phyloP scores from a whole-genome alignment of 2,888 invertebrate genomes.

The Ellobium chinense region DNA sequence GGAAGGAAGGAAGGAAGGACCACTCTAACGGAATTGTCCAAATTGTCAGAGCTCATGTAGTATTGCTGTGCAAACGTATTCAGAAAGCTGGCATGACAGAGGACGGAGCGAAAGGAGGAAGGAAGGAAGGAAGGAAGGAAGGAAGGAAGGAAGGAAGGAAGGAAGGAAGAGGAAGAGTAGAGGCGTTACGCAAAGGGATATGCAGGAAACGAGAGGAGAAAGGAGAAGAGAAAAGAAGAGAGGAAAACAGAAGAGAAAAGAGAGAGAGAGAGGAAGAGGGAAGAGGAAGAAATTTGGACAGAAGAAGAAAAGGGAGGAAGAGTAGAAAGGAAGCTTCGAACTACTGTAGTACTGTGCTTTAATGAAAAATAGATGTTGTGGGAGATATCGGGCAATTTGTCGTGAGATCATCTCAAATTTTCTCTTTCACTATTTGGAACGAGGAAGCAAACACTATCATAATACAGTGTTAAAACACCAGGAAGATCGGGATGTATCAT shows the following conservation, averaged over 20 bases:
- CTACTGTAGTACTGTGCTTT: too few relatives aligned
- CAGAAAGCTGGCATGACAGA: too few relatives aligned
- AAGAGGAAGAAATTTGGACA: neutral
- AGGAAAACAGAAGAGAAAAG: neutral
- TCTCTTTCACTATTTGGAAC: neutral
- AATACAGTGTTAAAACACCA: too few relatives aligned
- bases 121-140: constrained; percentile 20
- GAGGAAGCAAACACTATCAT: neutral
- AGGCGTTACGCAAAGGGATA: neutral
- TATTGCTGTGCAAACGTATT: too few relatives aligned
- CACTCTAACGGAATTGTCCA: too few relatives aligned
- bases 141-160: constrained; percentile 19
- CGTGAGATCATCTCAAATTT: too few relatives aligned
- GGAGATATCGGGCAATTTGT: too few relatives aligned
- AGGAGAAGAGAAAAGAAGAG: constrained; percentile 9
- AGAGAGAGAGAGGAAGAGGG: neutral
- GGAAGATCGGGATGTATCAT: too few relatives aligned
- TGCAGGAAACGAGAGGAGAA: neutral
- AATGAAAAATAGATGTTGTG: too few relatives aligned
- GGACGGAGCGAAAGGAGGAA: too few relatives aligned
- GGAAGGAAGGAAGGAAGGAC: too few relatives aligned
- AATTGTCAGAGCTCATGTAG: too few relatives aligned
- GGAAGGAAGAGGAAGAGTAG: constrained; percentile 35
- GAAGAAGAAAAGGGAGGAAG: constrained; percentile 9
- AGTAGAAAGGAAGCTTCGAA: neutral